Percentiles rank a stretch among this genome's conserved stretches.
phyloP scores from a whole-genome alignment of 2,113 vertebrate genomes.

The Upupa epops region DNA sequence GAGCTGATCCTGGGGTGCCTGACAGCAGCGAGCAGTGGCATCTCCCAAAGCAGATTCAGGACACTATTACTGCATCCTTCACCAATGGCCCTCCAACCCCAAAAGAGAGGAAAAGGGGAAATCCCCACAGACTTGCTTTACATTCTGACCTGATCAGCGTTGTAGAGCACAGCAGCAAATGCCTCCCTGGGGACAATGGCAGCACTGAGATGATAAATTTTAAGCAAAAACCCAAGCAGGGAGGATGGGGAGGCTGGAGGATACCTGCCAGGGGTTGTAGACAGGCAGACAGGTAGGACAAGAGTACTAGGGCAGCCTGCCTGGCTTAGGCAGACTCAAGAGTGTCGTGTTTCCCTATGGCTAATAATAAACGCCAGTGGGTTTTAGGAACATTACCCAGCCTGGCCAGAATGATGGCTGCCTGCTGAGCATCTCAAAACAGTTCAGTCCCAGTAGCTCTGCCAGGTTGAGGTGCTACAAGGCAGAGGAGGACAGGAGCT shows the following conservation, averaged over 20 bases:
- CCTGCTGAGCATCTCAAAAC: not conserved
- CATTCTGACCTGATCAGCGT: accelerated
- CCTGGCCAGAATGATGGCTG: accelerated
- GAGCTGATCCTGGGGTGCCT: not conserved
- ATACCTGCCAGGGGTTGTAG: not conserved
- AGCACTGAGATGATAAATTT: not conserved
- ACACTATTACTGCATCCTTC: not conserved
- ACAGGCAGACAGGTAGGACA: not conserved
- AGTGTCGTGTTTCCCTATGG: not conserved
- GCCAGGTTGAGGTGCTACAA: not conserved
- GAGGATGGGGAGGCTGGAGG: not conserved
- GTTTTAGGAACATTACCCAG: not conserved
- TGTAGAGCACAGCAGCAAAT: not conserved
- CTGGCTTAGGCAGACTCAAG: not conserved
- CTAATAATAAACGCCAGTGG: not conserved
- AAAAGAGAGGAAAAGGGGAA: not conserved
- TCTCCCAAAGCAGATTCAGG: not conserved
- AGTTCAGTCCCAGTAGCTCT: accelerated
- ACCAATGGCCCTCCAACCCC: not conserved
- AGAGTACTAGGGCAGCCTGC: not conserved
- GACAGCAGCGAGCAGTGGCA: accelerated
- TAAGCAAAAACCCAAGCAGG: accelerated
- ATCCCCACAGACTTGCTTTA: not conserved
- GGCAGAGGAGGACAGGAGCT: not conserved
- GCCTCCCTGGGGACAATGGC: accelerated